Conservation (phyloP, 2,113 vertebrate genomes). For the Solea solea region DNA sequence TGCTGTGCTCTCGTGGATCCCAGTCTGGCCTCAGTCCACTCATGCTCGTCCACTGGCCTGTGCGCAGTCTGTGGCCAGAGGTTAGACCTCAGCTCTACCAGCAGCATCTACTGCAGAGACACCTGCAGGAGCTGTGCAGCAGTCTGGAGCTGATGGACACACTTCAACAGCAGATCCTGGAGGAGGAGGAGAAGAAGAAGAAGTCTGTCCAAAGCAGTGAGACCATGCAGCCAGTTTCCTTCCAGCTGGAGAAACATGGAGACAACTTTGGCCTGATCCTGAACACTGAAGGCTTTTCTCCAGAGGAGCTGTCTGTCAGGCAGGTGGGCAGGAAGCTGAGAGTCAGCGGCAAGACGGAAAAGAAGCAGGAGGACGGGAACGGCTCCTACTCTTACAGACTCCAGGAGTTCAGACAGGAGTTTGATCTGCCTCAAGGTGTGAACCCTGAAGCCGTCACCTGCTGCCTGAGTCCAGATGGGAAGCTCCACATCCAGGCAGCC, state of each 20-base stretch:
- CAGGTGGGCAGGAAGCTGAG: constrained; percentile 75
- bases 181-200: constrained; percentile 26
- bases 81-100: constrained; percentile 66
- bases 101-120: constrained; percentile 61
- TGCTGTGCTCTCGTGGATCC: constrained; percentile 29
- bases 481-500: constrained; percentile 43
- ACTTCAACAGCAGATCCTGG: constrained; percentile 62
- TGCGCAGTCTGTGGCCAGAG: constrained; percentile 71
- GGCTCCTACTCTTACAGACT: constrained; percentile 68
- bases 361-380: constrained; percentile 69
- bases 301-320: constrained; percentile 74
- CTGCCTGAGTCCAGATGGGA: constrained; percentile 54
- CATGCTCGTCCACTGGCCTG: constrained; percentile 30
- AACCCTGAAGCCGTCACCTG: constrained; percentile 58
- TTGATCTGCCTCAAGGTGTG: constrained; percentile 72
- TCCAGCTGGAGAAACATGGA: constrained; percentile 57
- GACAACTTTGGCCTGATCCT: constrained; percentile 63
- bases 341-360: constrained; percentile 71
- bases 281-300: constrained; percentile 67
- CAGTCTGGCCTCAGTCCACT: constrained; percentile 28
- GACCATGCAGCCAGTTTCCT: constrained; percentile 40
- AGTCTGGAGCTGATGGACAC: constrained; percentile 71
- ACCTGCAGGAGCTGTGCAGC: constrained; percentile 66
- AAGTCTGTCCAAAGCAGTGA: constrained; percentile 49
- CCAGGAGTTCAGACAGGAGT: constrained; percentile 76